Conservation (phyloP, 2,113 vertebrate genomes). For the Rafetus swinhoei region DNA sequence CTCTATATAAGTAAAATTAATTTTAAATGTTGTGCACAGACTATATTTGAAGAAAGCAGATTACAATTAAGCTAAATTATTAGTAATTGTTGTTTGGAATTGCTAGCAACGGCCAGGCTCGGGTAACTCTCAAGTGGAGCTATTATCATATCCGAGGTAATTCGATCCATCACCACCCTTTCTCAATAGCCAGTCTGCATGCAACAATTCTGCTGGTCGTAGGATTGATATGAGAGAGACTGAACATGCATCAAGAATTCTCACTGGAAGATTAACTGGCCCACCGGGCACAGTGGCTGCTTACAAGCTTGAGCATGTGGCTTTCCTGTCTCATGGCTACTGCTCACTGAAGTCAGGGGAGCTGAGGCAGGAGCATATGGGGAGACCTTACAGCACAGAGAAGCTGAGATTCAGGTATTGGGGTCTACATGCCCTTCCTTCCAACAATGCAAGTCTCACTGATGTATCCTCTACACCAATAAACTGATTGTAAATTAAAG, state of each 20-base stretch:
- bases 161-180: background rate
- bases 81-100: background rate
- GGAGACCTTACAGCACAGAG: background rate
- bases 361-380: accelerated
- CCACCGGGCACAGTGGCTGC: background rate
- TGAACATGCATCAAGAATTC: background rate
- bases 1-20: accelerated
- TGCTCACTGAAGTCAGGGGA: background rate
- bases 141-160: background rate
- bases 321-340: background rate
- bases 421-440: background rate
- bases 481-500: background rate
- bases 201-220: background rate
- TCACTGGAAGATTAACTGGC: background rate
- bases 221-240: background rate
- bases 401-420: accelerated
- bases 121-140: background rate
- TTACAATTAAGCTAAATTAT: background rate
- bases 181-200: accelerated
- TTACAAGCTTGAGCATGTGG: background rate
- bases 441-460: background rate
- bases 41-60: background rate
- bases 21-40: background rate
- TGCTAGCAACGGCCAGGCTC: background rate
- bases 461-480: background rate